These are phyloP conservation scores for Hirudo medicinalis DNA, from an alignment of 1,140 invertebrate species.

Conservation along the genomic window DNA sequence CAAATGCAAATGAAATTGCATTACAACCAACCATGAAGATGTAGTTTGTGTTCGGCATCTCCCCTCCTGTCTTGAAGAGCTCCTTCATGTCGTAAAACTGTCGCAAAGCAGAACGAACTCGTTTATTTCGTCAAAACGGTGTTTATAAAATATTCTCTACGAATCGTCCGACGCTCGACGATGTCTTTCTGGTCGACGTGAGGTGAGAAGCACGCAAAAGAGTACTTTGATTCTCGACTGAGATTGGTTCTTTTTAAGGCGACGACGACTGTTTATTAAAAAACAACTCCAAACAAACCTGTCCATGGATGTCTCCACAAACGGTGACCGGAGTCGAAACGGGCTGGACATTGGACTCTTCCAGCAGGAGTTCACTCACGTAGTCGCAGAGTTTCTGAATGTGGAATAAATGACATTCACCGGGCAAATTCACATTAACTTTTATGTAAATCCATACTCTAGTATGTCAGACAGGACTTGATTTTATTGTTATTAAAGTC, in stretches of 20 bases:
- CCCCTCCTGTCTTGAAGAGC: slow-evolving; percentile 91
- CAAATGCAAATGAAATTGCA: too few species aligned
- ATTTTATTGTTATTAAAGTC: neutral
- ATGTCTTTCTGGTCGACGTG: too few species aligned
- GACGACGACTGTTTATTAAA: neutral
- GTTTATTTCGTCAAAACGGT: neutral
- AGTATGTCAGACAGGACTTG: neutral
- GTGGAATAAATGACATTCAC: slow-evolving; percentile 10
- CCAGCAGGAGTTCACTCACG: slow-evolving; percentile 65
- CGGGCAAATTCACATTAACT: neutral
- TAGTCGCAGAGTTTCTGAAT: slow-evolving; percentile 40
- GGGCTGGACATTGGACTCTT: slow-evolving; percentile 97
- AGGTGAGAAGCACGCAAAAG: too few species aligned
- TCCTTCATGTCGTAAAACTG: slow-evolving; percentile 95
- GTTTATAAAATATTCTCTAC: too few species aligned
- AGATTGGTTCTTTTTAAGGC: too few species aligned
- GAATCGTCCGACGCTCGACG: too few species aligned
- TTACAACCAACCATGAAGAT: slow-evolving; percentile 70
- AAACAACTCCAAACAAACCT: slow-evolving; percentile 41
- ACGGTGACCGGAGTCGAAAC: slow-evolving; percentile 97
- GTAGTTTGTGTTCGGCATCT: slow-evolving; percentile 97
- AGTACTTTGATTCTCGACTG: too few species aligned
- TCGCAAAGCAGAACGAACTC: slow-evolving; percentile 16
- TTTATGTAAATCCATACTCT: neutral
- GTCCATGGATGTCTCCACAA: slow-evolving; percentile 98